A percentile compares a stretch with the other conserved stretches of the same genome.
These are phyloP conservation scores for Drosophila mayaguana DNA, from an alignment of 2,888 invertebrate genomes.

Conservation along the genomic window DNA sequence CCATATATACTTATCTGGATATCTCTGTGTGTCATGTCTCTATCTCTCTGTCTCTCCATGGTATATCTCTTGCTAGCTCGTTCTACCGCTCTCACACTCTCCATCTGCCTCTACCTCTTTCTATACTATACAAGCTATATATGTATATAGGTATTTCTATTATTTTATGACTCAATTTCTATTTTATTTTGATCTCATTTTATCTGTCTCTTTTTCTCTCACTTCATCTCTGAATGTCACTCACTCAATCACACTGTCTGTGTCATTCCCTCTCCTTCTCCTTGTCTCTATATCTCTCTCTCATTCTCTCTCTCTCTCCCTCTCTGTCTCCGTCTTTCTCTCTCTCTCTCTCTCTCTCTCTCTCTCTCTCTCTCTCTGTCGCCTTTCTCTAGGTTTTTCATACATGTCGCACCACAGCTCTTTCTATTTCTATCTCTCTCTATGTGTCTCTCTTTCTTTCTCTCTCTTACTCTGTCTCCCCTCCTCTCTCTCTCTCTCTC, in stretches of 20 bases:
- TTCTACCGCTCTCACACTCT: neutral
- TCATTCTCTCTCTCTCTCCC: neutral
- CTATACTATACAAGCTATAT: too few species aligned
- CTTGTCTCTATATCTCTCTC: neutral
- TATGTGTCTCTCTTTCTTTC: neutral
- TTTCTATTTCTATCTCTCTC: neutral
- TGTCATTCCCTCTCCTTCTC: neutral
- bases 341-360: neutral
- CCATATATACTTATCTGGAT: neutral
- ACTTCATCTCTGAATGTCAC: too few species aligned
- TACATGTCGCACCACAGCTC: neutral
- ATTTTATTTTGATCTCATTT: too few species aligned
- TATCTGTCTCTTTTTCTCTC: too few species aligned
- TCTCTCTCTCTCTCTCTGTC: neutral
- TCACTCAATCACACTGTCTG: neutral
- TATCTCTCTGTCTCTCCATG: neutral
- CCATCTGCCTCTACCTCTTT: neutral
- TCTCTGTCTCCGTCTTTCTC: neutral
- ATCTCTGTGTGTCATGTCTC: neutral
- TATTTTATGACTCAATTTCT: too few species aligned
- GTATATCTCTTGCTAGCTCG: neutral
- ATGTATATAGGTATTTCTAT: too few species aligned
- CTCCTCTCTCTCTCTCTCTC: neutral
- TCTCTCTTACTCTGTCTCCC: neutral
- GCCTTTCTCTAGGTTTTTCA: neutral